Conservation (phyloP, 2,797 vertebrate species). For the Notoglanidium macrostoma region DNA sequence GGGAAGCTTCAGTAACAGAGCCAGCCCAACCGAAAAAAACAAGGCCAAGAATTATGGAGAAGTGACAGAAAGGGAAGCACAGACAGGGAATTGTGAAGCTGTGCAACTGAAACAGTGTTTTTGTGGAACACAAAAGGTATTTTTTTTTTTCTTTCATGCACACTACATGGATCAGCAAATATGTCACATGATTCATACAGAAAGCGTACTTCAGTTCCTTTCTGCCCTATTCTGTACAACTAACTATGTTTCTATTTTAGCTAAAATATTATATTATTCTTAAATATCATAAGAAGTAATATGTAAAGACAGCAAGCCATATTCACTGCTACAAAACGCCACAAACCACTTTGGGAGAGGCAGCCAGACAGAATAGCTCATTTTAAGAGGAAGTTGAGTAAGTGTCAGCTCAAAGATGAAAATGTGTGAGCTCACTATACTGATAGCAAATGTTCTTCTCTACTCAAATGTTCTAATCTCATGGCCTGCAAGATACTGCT, state of each 20-base stretch:
- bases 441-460: slow-evolving; percentile 36
- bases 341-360: slow-evolving; percentile 25
- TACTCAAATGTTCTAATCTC: too few species aligned
- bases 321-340: slow-evolving; percentile 15
- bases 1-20: slow-evolving; percentile 85
- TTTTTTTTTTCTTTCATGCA: slow-evolving; percentile 57
- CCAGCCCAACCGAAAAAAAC: slow-evolving; percentile 86
- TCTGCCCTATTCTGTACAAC: slow-evolving; percentile 10
- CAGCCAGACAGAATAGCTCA: slow-evolving; percentile 23
- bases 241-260: neutral
- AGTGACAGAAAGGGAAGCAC: slow-evolving; percentile 97
- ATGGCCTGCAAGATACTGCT: neutral
- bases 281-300: neutral
- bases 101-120: slow-evolving; percentile 73
- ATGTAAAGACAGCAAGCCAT: neutral
- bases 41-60: slow-evolving; percentile 94
- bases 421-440: slow-evolving; percentile 38
- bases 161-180: slow-evolving; percentile 57
- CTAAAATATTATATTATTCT: neutral
- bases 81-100: slow-evolving; percentile 85
- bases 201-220: slow-evolving; percentile 24
- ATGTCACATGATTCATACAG: slow-evolving; percentile 44
- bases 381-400: slow-evolving; percentile 48
- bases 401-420: slow-evolving; percentile 42
- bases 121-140: slow-evolving; percentile 46